Evolutionary conservation across 2,888 invertebrate genomes (phyloP), one percentile per base, ranked within the genome.

Genomic region (Gortyna flavago): DNA sequence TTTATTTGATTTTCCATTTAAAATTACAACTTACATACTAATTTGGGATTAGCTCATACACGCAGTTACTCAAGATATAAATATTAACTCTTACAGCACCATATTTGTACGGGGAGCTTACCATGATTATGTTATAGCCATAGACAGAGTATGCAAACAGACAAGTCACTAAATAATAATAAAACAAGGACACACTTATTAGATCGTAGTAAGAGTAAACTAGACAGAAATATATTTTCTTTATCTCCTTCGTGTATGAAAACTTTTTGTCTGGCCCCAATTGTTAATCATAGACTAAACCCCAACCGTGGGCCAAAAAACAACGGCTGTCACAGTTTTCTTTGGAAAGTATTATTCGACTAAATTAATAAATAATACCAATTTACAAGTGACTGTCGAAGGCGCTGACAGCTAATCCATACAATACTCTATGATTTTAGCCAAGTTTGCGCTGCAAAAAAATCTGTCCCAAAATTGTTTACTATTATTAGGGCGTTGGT

Each of bases 11-110:
- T 89, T 88, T 87, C 88, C 86, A 87, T 92, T 90, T 91, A 93
- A 92, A 93, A 92, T 90, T 92, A 93, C 92, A 92, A 87, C 93
- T 94, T 94, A 94, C 57, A 66, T 69, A 79, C 90, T 93, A 93
- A 84, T 76, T 81, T 86, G 72, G 85, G 85, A 78, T 68, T 86
- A 77, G 74, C 76, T 86, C 86, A 83, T 87, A 78, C 85, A 77
- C 78, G 71, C 85, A 79, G 38, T 77, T 75, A 57, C 51, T 57
- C 71, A 79, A 79, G 70, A 80, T 80, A 80, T 75, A 75, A 64
- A 72, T 79, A 69, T 73, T 57, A 66, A 73, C 25, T 54, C 38
- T 79, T 66, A 70, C 67, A 86, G 79, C 84, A 85, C 83, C 86
- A 80, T 72, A 54, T 80, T 86, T 83, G 75, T 72, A 86, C 67